phyloP scores from a whole-genome alignment of 2,797 vertebrate genomes.

The Lophius americanus region DNA sequence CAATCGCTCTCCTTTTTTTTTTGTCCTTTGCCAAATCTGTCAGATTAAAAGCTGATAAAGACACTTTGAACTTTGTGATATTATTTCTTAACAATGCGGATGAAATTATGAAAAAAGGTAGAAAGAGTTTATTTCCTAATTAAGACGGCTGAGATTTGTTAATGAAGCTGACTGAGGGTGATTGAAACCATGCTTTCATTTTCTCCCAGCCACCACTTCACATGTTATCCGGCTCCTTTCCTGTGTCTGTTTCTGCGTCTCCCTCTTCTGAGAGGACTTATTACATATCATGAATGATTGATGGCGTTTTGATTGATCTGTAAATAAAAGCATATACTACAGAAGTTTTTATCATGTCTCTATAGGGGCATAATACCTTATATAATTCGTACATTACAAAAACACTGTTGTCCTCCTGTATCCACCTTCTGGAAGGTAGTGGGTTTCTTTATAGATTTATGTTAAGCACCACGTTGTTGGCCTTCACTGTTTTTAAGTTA shows the following conservation, averaged over 20 bases:
- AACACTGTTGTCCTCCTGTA: conserved; percentile 1
- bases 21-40: conserved; percentile 30
- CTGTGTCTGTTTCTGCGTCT: conserved; percentile 25
- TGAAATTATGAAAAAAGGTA: conserved; percentile 72
- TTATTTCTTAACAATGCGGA: conserved; percentile 59
- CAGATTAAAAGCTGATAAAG: conserved; percentile 54
- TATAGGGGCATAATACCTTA: conserved; percentile 8
- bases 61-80: conserved; percentile 62
- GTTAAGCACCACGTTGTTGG: conserved; percentile 4
- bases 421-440: conserved; percentile 18
- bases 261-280: conserved; percentile 20
- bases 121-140: conserved; percentile 74
- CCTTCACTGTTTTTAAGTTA: conserved; percentile 18
- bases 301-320: conserved; percentile 35
- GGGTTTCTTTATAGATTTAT: conserved; percentile 4
- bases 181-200: conserved; percentile 73
- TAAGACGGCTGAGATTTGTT: conserved; percentile 76
- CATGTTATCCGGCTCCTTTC: conserved; percentile 25
- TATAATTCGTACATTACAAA: conserved; percentile 14
- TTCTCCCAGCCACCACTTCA: conserved; percentile 28
- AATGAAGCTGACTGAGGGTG: conserved; percentile 67
- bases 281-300: conserved; percentile 25
- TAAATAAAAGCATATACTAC: conserved; percentile 25
- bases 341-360: conserved; percentile 24
- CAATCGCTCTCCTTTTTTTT: conserved; percentile 36